These are phyloP conservation scores for Macrobrachium rosenbergii DNA, from an alignment of 1,140 invertebrate species.

Conservation along the genomic window DNA sequence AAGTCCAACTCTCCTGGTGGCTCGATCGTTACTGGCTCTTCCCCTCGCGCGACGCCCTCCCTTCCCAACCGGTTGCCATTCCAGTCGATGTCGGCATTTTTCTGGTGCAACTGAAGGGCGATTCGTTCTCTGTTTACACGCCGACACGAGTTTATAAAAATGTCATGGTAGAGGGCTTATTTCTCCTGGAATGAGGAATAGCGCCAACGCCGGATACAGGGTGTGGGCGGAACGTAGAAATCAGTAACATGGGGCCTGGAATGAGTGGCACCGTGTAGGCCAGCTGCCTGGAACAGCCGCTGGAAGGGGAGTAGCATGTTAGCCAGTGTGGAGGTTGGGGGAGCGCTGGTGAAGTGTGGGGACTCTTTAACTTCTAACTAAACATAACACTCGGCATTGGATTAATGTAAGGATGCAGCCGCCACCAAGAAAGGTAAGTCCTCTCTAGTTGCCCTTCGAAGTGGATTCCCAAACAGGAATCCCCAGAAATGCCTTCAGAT, in stretches of 20 bases:
- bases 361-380: constrained; percentile 24
- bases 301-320: constrained; percentile 20
- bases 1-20: not conserved
- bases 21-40: constrained; percentile 29
- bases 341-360: constrained; percentile 7
- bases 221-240: not conserved
- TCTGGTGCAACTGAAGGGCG: no score
- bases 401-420: constrained; percentile 36
- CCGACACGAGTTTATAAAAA: not conserved
- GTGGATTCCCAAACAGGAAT: not conserved
- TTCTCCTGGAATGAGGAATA: not conserved
- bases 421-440: constrained; percentile 32
- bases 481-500: not conserved
- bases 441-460: no score
- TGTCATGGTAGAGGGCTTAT: not conserved
- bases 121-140: no score
- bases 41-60: not conserved
- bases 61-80: not conserved
- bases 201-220: no score
- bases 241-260: not conserved
- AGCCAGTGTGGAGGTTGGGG: constrained; percentile 34
- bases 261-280: constrained; percentile 5
- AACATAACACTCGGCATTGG: constrained; percentile 31
- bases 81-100: not conserved
- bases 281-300: constrained; percentile 1